Conservation (phyloP, 1,140 invertebrate species). For the Pseudoatta argentina region DNA sequence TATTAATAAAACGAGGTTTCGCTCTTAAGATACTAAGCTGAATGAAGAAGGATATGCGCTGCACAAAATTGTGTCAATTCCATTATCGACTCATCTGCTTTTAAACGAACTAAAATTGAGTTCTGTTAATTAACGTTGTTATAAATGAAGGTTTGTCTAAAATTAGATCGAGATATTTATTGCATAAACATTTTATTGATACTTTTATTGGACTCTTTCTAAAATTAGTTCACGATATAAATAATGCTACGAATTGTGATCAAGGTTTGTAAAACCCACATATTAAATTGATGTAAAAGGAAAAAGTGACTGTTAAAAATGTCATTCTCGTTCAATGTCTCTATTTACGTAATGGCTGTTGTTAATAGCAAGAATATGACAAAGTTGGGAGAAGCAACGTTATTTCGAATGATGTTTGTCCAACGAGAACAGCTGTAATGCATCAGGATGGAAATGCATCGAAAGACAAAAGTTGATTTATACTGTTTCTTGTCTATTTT, state of each 20-base stretch:
- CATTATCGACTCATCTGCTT: constrained; percentile 10
- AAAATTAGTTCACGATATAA: constrained; percentile 17
- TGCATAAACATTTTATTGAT: background rate
- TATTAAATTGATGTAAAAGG: background rate
- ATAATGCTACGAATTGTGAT: background rate
- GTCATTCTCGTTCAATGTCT: background rate
- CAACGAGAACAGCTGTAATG: background rate
- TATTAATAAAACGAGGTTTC: constrained; percentile 15
- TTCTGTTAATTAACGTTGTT: constrained; percentile 2
- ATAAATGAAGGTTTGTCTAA: background rate
- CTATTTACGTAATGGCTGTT: background rate
- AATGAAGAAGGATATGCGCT: background rate
- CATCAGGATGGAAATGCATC: constrained; percentile 1
- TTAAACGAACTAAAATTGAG: constrained; percentile 6
- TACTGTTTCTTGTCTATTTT: background rate
- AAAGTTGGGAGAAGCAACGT: background rate
- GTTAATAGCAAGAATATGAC: background rate
- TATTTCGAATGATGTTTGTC: constrained; percentile 5
- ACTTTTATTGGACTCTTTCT: background rate
- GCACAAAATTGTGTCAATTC: background rate
- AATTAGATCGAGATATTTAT: constrained; percentile 14
- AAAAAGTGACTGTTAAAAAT: background rate
- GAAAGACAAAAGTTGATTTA: constrained; percentile 36
- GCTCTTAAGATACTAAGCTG: background rate
- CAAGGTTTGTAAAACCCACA: background rate